Evolutionary conservation across 2,888 invertebrate species (phyloP), one percentile per base, ranked within the genome.

Genomic region (Omphaloscelis lunosa): DNA sequence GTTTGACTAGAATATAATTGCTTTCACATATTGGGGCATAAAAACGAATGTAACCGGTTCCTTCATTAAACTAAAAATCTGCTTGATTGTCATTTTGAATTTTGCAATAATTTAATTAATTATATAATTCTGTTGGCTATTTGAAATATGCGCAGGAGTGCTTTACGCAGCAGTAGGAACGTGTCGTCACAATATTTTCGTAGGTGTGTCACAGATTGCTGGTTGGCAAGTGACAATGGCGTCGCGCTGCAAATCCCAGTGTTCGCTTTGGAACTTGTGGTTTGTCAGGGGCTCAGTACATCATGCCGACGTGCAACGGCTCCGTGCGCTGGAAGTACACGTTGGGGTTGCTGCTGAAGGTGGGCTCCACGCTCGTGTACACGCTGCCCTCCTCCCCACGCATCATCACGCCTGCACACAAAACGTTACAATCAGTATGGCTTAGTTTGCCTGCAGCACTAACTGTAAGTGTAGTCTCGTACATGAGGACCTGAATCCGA

Each of bases 231-330:
- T 84, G 69, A 82, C 82, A 78, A 74, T 74, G 75, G 72, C 75
- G 75, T 88, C 78, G 91, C 92, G 92, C 96, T 96, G 96, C 96
- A 96, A 96, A 95, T 94, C 92, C 92, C 95, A 95, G 92, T 94
- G 96, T 96, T 96, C 96, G 89, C 89, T 88, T 83, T 72, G 92
- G 96, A 96, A 96, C 96, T 94, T 94, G 91, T 94, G 96, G 95
- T 92, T 96, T 96, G 96, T 91, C 95, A 96, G 96, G 90, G 94
- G 88, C 89, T 88, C 88, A 99, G 96, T 99, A 99, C 98, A 99
- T 98, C 98, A 99, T 98, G 95, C 98, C 98, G 88, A 98, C 98
- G 97, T 99, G 98, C 90, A 98, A 97, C 84, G 98, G 98, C 90
- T 97, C 97, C 90, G 98, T 97, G 91, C 98, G 97, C 95, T 99